A percentile compares a stretch with the other conserved stretches of the same genome.
These are phyloP conservation scores for Whitmania pigra DNA, from an alignment of 1,140 invertebrate genomes.

Conservation along the genomic window DNA sequence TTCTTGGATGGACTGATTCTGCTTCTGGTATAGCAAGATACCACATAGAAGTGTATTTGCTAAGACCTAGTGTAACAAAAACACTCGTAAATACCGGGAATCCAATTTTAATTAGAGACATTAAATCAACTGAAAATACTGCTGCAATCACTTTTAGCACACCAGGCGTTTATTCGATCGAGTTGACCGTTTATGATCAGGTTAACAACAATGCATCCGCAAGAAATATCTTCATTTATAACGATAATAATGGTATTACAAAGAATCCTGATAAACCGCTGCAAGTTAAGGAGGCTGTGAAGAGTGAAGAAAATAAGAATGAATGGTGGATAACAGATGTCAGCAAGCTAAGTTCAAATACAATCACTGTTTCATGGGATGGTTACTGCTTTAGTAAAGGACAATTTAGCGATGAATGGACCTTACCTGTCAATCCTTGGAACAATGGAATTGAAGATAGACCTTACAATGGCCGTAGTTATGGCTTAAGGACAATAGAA, in stretches of 20 bases:
- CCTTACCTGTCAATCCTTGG: background rate
- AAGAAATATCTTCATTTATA: constrained; percentile 17
- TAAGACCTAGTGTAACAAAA: background rate
- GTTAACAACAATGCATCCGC: constrained; percentile 7
- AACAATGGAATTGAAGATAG: background rate
- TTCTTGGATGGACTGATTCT: constrained; percentile 8
- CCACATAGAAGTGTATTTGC: constrained; percentile 15
- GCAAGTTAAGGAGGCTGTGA: background rate
- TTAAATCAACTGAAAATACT: background rate
- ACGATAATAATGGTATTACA: background rate
- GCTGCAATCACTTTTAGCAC: background rate
- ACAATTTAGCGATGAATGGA: background rate
- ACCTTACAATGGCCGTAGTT: background rate
- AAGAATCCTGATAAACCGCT: background rate
- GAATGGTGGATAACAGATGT: background rate
- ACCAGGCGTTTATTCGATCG: constrained; percentile 15
- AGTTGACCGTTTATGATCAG: constrained; percentile 16
- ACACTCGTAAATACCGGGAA: background rate
- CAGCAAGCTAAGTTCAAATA: background rate
- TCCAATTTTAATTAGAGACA: background rate
- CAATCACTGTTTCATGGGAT: background rate
- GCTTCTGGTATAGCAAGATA: background rate
- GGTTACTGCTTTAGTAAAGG: background rate
- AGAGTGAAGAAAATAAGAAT: background rate
- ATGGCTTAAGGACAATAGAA: background rate